Evolutionary conservation across 1,140 invertebrate species (phyloP).

Genomic region (Dreissena rostriformis): DNA sequence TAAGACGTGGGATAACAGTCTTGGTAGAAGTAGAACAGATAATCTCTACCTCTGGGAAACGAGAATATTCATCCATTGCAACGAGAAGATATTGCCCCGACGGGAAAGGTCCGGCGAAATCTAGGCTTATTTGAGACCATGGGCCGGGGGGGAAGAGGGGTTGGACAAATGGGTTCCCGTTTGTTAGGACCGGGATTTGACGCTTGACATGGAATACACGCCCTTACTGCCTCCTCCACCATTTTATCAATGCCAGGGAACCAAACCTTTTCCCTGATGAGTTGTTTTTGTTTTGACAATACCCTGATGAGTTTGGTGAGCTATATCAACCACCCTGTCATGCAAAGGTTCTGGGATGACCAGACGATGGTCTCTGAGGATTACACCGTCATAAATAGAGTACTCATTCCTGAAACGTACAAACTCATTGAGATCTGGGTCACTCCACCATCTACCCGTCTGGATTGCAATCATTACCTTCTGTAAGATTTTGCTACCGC

Average conservation of each 20-base stretch:
- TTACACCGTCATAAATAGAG: slow-evolving; percentile 39
- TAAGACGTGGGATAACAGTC: too few relatives aligned
- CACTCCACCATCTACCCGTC: slow-evolving; percentile 48
- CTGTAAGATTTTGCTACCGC: slow-evolving; percentile 10
- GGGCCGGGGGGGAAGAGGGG: too few relatives aligned
- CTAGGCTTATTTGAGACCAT: too few relatives aligned
- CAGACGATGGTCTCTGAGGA: slow-evolving; percentile 45
- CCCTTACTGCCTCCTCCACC: too few relatives aligned
- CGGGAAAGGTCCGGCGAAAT: too few relatives aligned
- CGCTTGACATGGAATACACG: too few relatives aligned
- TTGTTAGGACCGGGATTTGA: too few relatives aligned
- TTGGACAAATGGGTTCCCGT: too few relatives aligned
- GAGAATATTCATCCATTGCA: too few relatives aligned
- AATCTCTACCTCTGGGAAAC: too few relatives aligned
- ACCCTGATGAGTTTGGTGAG: slow-evolving; percentile 65
- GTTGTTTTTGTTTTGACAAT: slow-evolving; percentile 68
- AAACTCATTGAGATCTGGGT: slow-evolving; percentile 23
- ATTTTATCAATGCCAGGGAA: slow-evolving; percentile 69
- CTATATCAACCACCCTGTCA: slow-evolving; percentile 57
- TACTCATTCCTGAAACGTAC: slow-evolving; percentile 34
- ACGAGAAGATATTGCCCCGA: too few relatives aligned
- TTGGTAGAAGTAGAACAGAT: too few relatives aligned
- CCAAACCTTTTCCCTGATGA: slow-evolving; percentile 73
- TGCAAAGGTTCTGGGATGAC: slow-evolving; percentile 60
- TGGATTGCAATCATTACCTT: slow-evolving; percentile 49